Evolutionary conservation across 1,140 invertebrate genomes (phyloP).

Genomic region (Babylonia areolata): DNA sequence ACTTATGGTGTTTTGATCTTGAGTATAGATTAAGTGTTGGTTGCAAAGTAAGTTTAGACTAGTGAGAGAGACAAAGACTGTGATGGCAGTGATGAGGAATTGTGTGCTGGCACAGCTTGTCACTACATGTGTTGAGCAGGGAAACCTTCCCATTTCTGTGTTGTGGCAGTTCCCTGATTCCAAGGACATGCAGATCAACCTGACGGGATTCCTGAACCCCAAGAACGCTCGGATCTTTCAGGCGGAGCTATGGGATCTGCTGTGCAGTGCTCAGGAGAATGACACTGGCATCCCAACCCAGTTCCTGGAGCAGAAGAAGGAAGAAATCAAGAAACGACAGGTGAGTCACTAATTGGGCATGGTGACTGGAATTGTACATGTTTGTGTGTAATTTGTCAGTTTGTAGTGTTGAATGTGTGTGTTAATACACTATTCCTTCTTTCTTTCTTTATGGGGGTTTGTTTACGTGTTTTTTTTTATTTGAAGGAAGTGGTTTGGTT

Average conservation of each 20-base stretch:
- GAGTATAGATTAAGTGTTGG: too few species aligned
- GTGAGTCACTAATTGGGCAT: slow-evolving; percentile 48
- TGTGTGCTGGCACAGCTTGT: neutral
- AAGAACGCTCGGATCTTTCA: slow-evolving; percentile 98
- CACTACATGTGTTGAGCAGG: neutral
- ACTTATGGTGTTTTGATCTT: too few species aligned
- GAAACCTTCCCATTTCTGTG: slow-evolving; percentile 55
- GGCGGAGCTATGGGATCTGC: slow-evolving; percentile 95
- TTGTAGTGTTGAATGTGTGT: too few species aligned
- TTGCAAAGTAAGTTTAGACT: neutral
- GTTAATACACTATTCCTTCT: too few species aligned
- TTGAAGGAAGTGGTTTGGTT: too few species aligned
- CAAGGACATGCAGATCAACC: slow-evolving; percentile 99
- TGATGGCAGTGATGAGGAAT: neutral
- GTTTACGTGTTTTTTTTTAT: too few species aligned
- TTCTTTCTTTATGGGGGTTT: too few species aligned
- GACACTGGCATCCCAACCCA: slow-evolving; percentile 94
- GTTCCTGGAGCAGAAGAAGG: slow-evolving; percentile 96
- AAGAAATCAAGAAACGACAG: slow-evolving; percentile 87
- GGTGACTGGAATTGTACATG: too few species aligned
- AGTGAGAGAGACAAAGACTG: neutral
- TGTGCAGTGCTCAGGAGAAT: slow-evolving; percentile 96
- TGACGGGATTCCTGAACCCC: slow-evolving; percentile 98
- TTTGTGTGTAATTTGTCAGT: too few species aligned
- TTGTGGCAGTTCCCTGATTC: slow-evolving; percentile 88